Evolutionary conservation across 1,140 invertebrate species (phyloP), one percentile per base, ranked within the genome.

Genomic region (Sycophaga agraensis): DNA sequence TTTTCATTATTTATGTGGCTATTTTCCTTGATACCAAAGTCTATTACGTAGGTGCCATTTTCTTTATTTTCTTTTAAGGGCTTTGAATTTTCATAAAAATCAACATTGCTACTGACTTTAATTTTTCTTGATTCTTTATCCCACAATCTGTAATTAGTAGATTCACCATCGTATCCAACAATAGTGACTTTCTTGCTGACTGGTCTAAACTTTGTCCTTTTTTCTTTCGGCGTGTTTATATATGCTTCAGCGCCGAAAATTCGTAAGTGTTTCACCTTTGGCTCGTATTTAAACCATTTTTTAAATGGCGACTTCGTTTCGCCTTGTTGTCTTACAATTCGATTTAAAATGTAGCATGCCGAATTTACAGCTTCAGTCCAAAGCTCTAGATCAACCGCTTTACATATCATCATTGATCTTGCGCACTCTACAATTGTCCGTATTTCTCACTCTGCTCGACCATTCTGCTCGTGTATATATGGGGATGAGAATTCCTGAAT

Each of bases 221-320:
- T 67, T 61, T 69, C 67, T 53, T 73, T 68, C 22, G 64, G 68
- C 31, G 68, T 55, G 11, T 54, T 70, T 7, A 67, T 67, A 67
- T 74, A 80, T 58, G 63, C 40, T 68, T 46, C 4, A 53, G 75
- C 78, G 9, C 78, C 78, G 73, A 82, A 81, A 46, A 72, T 67
- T 37, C 69, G 66, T 8, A 80, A 58, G 67, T 80, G 61, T 7
- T 37, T 54, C 17, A 83, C 68, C 69, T 82, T 73, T 68, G 81
- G 80, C 73, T 76, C 80, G 60, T 59, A 64, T 60, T 70, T 69
- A 72, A 66, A 69, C 75, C 77, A 81, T 64, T 71, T 66, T 71
- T 81, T 72, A 66, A 67, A 67, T 37, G 76, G 72, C 67, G 81
- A 83, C 71, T 72, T 75, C 0, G 63, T 69, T 69, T 73, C 73